Evolutionary conservation across 37 sponge, comb jelly and placozoan species (phyloP).

Genomic region (Halisarca cf. caerulea): DNA sequence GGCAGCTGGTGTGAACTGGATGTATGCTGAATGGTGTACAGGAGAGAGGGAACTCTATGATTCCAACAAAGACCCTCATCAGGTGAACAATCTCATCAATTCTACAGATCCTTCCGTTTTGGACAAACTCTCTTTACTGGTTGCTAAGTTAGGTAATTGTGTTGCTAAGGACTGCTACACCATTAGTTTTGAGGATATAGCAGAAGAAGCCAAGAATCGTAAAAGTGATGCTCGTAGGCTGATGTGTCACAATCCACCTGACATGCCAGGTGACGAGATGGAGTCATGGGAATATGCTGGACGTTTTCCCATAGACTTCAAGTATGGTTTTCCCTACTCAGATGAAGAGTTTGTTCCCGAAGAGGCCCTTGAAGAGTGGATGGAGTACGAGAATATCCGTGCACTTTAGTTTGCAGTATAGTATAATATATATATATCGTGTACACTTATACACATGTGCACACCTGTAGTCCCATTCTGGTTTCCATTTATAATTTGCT

Average conservation of each 20-base stretch:
- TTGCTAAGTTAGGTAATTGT: constrained; percentile 32
- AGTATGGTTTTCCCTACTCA: constrained; percentile 57
- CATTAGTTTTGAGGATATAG: constrained; percentile 23
- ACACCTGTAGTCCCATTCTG: too few species aligned
- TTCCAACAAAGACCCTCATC: constrained; percentile 36
- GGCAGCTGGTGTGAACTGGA: constrained; percentile 68
- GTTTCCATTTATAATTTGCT: too few species aligned
- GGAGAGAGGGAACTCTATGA: constrained; percentile 75
- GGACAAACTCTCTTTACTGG: constrained; percentile 24
- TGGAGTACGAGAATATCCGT: background rate
- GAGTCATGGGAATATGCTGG: background rate
- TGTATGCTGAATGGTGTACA: constrained; percentile 78
- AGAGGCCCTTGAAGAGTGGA: constrained; percentile 25
- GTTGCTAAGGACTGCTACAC: constrained; percentile 42
- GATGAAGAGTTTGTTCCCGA: constrained; percentile 56
- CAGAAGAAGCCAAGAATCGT: background rate
- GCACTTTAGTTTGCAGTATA: too few species aligned
- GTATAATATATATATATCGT: too few species aligned
- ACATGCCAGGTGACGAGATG: constrained; percentile 29
- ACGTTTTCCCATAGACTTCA: background rate
- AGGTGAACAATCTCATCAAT: constrained; percentile 36
- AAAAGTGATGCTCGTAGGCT: background rate
- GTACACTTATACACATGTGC: too few species aligned
- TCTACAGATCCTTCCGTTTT: constrained; percentile 18
- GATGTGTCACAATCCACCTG: constrained; percentile 60